phyloP scores from a whole-genome alignment of 2,113 vertebrate genomes.

The Bostrychus sinensis region DNA sequence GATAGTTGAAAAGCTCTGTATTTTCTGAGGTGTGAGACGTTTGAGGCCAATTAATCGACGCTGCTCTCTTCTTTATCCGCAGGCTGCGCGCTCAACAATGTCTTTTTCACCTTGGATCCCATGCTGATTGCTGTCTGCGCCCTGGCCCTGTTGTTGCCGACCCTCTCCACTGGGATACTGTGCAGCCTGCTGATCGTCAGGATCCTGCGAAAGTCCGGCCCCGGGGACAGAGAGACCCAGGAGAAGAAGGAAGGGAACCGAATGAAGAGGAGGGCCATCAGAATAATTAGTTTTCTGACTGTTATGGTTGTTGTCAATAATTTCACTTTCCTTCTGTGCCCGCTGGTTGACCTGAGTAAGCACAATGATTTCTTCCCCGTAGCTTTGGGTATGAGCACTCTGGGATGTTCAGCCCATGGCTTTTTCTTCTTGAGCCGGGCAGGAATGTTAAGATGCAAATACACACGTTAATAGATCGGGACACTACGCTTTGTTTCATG shows the following conservation, averaged over 20 bases:
- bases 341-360: fast-evolving
- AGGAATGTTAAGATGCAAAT: background rate
- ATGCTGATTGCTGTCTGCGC: background rate
- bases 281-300: background rate
- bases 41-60: too few species aligned
- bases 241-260: background rate
- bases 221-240: background rate
- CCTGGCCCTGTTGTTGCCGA: background rate
- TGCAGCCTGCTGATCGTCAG: conserved; percentile 13
- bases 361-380: background rate
- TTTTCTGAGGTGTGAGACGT: too few species aligned
- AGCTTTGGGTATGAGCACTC: background rate
- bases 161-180: background rate
- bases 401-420: conserved; percentile 6
- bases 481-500: too few species aligned
- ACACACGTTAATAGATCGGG: background rate
- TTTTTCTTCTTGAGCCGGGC: conserved; percentile 4
- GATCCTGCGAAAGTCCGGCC: background rate
- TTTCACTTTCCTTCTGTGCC: background rate
- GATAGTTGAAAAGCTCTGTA: too few species aligned
- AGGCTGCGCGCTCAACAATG: background rate
- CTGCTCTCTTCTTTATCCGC: background rate
- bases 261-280: conserved; percentile 2
- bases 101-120: fast-evolving
- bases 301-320: conserved; percentile 5